These are phyloP conservation scores for Tragulus kanchil DNA, from an alignment of 2,113 vertebrate genomes.

Conservation along the genomic window DNA sequence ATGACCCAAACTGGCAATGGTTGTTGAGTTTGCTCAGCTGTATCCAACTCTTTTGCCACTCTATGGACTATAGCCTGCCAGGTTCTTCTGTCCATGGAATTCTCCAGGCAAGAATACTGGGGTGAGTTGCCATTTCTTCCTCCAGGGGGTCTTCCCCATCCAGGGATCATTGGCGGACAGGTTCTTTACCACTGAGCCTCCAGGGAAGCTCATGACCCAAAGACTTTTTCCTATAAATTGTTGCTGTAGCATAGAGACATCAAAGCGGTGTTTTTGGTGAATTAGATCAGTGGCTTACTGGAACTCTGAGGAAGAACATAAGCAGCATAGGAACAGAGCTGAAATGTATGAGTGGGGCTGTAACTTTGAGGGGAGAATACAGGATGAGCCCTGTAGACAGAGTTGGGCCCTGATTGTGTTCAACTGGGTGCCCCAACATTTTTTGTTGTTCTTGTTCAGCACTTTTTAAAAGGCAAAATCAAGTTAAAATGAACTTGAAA, in stretches of 20 bases:
- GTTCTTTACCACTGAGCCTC: background rate
- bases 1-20: background rate
- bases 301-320: background rate
- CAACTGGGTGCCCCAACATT: background rate
- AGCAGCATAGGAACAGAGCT: background rate
- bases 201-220: background rate
- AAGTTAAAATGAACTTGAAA: constrained; percentile 41
- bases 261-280: background rate
- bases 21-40: background rate
- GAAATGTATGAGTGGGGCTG: background rate
- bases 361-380: background rate
- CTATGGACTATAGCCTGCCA: background rate
- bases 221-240: background rate
- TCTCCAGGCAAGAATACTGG: background rate
- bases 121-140: background rate
- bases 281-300: background rate
- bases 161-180: background rate
- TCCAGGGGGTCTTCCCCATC: background rate
- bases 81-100: background rate
- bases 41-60: background rate
- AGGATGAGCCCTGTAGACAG: background rate
- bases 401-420: background rate
- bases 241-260: background rate
- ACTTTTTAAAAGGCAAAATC: background rate
- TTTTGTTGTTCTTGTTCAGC: background rate